Evolutionary conservation across 1,140 invertebrate species (phyloP), one percentile per base, ranked within the genome.

Genomic region (Apis dorsata): DNA sequence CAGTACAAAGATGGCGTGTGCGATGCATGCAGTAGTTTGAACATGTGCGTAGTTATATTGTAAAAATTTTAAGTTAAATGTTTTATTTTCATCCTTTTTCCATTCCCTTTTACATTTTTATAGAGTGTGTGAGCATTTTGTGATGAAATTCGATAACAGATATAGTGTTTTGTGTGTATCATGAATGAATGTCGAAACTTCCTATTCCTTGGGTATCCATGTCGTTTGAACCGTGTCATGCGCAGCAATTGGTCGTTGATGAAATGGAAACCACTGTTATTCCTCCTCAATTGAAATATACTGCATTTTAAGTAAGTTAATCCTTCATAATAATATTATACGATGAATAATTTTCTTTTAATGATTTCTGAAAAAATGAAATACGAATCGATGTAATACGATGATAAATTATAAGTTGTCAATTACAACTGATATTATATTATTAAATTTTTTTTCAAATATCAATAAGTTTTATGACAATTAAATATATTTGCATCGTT

Each of bases 1-100:
- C 17, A n/a, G 0, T 15, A 0, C 9, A 7, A 82, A 82, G 63
- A 82, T 82, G 60, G 73, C 84, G 85, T 57, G 24, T 2, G 11
- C 24, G 51, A 66, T 28, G 65, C 57, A 21, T 51, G 59, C 51
- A 57, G 34, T 19, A 28, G 51, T 83, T 83, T 34, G 24, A 82
- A 82, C 74, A 1, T 4, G 10, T 4, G 7, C 2, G 34, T 3
- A 1, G 49, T n/a, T 17, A 15, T 34, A n/a, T n/a, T 57, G 1
- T 0, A n/a, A 57, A 12, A 24, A 59, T 60, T 60, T 17, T 2
- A 21, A 5, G 24, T n/a, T 24, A 2, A 34, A 77, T 9, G 7
- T 5, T 28, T 34, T 10, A 44, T 10, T 3, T 19, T 15, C 44
- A 7, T 10, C 21, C 13, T 1, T 15, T 34, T 5, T 12, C 3